Base-by-base conservation (phyloP, 2,888 invertebrate genomes). In the Neria commutata region DNA sequence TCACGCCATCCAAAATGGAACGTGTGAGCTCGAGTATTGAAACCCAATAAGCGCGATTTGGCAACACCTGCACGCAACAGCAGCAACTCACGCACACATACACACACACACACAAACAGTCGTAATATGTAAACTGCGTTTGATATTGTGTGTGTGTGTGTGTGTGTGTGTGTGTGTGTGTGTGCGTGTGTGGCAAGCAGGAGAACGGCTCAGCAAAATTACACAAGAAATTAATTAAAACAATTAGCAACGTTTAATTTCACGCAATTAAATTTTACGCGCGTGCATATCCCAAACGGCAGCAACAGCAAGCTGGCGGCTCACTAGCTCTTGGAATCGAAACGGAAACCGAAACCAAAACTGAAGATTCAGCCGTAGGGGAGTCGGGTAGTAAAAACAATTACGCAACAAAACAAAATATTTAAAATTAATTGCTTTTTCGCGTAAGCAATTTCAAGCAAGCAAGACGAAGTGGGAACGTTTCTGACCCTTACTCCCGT, bases 221-320 rank as follows among this genome's bases (percentile, higher is more conserved):
- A 66, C 63, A 65, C 67, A 61, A 70, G 70, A 74, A 78, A 71
- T 78, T 78, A 72, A 77, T 77, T 77, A 72, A 78, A 75, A 74
- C 75, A 76, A 74, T 78, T 74, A 75, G 74, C 67, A 69, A 66
- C 67, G 64, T 66, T 65, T 67, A 67, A 67, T 68, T 69, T 66
- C 55, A 62, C 55, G 62, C 59, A 54, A 61, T 61, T 62, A 54
- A 60, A 55, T 60, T 62, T 56, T 48, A 57, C 23, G 64, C 50
- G 49, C 52, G 40, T 55, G 40, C 47, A 48, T 33, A 40, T 46
- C n/a, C 46, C 24, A 52, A 52, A 40, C 16, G 16, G 4, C 24
- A 40, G 16, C 25, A 25, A 47, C n/a, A 52, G 26, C 52, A 40
- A 24, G 8, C 24, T 52, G 25, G 25, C 25, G 40, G 17, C 14